phyloP scores from a whole-genome alignment of 2,113 vertebrate genomes.

The Myotis brandtii region DNA sequence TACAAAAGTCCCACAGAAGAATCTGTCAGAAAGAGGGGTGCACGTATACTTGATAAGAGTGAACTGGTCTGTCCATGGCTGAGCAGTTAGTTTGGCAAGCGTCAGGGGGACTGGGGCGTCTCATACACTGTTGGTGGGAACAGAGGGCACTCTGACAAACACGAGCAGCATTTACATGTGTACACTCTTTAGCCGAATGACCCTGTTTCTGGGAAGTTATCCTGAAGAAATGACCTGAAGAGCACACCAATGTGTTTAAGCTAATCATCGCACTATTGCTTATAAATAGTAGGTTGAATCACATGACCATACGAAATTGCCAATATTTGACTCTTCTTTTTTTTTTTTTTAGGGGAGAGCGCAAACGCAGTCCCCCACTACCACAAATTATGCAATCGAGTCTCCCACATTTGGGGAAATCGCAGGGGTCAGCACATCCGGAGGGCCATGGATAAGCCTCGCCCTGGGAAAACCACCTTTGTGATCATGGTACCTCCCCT shows the following conservation, averaged over 20 bases:
- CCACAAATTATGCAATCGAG: no score
- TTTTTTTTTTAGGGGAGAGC: no score
- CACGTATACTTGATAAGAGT: neutral
- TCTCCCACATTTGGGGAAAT: no score
- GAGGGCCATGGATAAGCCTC: no score
- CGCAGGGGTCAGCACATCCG: no score
- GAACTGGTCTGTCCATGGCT: neutral
- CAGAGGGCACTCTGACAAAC: neutral
- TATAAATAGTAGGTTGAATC: neutral
- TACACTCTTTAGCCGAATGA: neutral
- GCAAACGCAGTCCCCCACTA: no score
- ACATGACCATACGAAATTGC: neutral
- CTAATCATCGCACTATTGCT: neutral
- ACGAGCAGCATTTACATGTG: neutral
- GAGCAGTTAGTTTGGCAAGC: neutral
- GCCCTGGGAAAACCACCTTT: no score
- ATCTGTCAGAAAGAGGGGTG: neutral
- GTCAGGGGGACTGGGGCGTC: fast-evolving
- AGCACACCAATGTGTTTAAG: neutral
- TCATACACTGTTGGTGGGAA: no score
- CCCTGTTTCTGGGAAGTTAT: neutral
- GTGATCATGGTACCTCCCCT: no score
- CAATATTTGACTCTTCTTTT: neutral
- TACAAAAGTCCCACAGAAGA: neutral
- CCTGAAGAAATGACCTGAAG: neutral